Evolutionary conservation across 2,888 invertebrate species (phyloP), one percentile per base, ranked within the genome.

Genomic region (Drosophila macrospina): DNA sequence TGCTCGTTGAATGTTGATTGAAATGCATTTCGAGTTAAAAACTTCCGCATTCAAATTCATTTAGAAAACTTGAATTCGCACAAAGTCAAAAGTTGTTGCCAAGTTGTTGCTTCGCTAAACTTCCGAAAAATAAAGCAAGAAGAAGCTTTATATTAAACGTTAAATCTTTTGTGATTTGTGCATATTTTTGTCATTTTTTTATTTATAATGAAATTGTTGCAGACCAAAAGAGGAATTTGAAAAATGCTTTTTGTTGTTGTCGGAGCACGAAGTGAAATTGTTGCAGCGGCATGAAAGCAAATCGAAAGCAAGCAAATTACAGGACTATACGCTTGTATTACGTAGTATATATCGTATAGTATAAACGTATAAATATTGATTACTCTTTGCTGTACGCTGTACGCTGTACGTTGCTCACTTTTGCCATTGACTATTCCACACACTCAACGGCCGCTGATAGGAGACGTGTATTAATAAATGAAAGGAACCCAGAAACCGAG

Each of bases 311-410:
- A 16, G 41, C 34, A n/a, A 42, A 50, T 47, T 7, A 44, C 36
- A 36, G 15, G 28, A 4, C 44, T 20, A 16, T 5, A 15, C 2
- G 13, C 39, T 16, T 6, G 39, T 39, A 20, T 42, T 15, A 36
- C 28, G 8, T 13, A 51, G 10, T 55, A 39, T 55, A 26, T 55
- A 28, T 55, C 30, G 26, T 48, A 48, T 50, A n/a, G n/a, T n/a
- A 63, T 26, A 56, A 50, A 44, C 61, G 61, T 52, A 61, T 66
- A 73, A 60, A 51, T 74, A 78, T 75, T 74, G 75, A 78, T 74
- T 73, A 37, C 52, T 28, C 28, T 28, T 28, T 7, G 28, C 28
- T 41, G 24, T 36, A 10, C 50, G 61, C 11, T 28, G 20, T 20
- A 16, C 30, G 30, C 13, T 28, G 20, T 20, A 16, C 30, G 30